Percentiles rank a stretch among this genome's conserved stretches.
Conservation (phyloP, 35 echinoderm and acorn worm species). For the Hemicentrotus pulcherrimus region DNA sequence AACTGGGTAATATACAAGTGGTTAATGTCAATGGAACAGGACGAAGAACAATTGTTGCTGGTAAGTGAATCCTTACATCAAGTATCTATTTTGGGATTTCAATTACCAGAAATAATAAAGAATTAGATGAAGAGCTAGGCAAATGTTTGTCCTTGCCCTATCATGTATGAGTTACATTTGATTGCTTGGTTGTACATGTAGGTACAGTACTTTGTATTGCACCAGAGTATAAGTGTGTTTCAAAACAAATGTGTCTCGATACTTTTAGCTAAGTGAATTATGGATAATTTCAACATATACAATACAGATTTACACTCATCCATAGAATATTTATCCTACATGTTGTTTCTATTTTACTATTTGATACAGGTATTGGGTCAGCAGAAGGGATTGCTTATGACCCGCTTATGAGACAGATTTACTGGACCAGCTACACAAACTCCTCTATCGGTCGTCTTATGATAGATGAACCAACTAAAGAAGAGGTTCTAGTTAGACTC, state of each 20-base stretch:
- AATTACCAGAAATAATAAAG: not conserved
- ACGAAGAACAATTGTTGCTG: conserved; percentile 41
- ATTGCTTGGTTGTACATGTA: no score
- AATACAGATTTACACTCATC: no score
- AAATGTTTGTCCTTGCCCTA: no score
- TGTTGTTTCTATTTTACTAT: not conserved
- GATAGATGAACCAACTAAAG: not conserved
- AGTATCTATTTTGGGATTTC: not conserved
- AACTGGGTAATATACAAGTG: conserved; percentile 73
- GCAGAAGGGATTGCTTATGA: conserved; percentile 91
- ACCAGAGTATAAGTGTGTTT: no score
- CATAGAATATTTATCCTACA: no score
- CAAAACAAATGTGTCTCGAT: no score
- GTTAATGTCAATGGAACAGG: conserved; percentile 52
- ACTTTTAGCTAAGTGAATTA: no score
- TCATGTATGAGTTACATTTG: no score
- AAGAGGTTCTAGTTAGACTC: conserved; percentile 79
- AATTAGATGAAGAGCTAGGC: no score
- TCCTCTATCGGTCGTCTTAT: conserved; percentile 80
- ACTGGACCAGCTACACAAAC: conserved; percentile 96
- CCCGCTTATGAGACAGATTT: conserved; percentile 66
- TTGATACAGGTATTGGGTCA: conserved; percentile 74
- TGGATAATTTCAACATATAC: no score
- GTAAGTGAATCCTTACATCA: conserved; percentile 25
- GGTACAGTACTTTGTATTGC: no score